Conservation (phyloP, 2,888 invertebrate species). For the Habroteleia sp. region DNA sequence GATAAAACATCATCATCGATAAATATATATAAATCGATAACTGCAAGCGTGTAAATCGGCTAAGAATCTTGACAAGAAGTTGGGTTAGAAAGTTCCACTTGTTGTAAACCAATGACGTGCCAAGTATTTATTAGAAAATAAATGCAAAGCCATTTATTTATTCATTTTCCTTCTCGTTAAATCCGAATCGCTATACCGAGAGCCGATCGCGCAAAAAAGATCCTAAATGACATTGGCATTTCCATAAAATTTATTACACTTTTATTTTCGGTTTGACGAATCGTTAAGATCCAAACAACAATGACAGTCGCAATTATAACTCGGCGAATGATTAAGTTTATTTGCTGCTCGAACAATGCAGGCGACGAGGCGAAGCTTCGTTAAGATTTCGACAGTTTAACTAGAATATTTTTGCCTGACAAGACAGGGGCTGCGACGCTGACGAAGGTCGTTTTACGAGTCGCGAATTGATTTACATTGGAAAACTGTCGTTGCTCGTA, state of each 20-base stretch:
- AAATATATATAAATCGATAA: too few species aligned
- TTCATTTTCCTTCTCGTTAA: constrained; percentile 31
- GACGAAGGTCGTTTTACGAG: constrained; percentile 52
- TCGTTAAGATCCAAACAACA: constrained; percentile 13
- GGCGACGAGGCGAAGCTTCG: constrained; percentile 1
- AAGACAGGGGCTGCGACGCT: not conserved
- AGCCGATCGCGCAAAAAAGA: constrained; percentile 4
- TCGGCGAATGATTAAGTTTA: constrained; percentile 3
- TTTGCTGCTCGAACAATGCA: constrained; percentile 10
- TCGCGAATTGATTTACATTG: constrained; percentile 54
- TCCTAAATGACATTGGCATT: not conserved
- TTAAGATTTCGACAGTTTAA: constrained; percentile 21
- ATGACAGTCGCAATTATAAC: constrained; percentile 4
- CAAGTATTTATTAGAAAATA: constrained; percentile 23
- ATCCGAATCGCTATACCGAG: constrained; percentile 2
- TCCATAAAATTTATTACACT: constrained; percentile 26
- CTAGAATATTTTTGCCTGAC: not conserved
- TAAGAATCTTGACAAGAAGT: not conserved
- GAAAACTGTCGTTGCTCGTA: constrained; percentile 47
- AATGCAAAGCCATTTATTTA: not conserved
- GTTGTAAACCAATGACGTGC: constrained; percentile 11
- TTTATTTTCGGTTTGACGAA: constrained; percentile 17
- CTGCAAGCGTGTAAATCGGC: not conserved
- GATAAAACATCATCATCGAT: too few species aligned
- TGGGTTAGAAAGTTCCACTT: constrained; percentile 19